Evolutionary conservation across 2,888 invertebrate species (phyloP), one percentile per base, ranked within the genome.

Genomic region (Punctoribates punctum): DNA sequence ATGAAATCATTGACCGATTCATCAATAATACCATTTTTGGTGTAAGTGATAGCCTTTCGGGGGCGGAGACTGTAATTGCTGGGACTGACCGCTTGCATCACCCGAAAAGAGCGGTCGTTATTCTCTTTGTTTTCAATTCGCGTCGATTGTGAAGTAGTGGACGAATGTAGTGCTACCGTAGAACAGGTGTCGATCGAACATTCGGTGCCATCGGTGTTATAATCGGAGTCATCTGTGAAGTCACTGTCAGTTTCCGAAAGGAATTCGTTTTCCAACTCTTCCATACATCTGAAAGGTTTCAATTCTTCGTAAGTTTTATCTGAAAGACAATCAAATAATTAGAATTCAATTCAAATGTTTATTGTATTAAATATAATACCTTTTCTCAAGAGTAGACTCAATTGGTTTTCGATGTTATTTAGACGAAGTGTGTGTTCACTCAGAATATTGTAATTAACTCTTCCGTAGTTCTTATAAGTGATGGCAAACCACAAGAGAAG

Each of bases 401-500:
- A 34, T 75, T 75, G 75, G 27, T 73, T 23, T 8, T 75, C 72
- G 27, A 75, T 75, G 23, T 73, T 23, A n/a, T 54, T 29, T 9
- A 75, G 27, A 13, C 70, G 46, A 9, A 54, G 0, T 3, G 75
- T 72, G 72, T 75, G 70, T 72, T 73, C 70, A 54, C 23, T 73
- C n/a, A 75, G 51, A 46, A 75, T 51, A 51, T 20, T 38, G 34
- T 75, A 48, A 38, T 75, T 75, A 25, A 75, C 72, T n/a, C 25
- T 27, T 27, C 27, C 27, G 13, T 72, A 51, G 51, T 75, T 67
- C 54, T 62, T 57, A 73, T 73, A 75, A 38, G 72, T 75, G 27
- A 75, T 29, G 15, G 60, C 27, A 48, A 51, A 38, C 75, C 75
- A 75, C 1, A 75, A 34, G 72, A 60, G 72, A 6, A 62, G 72